Evolutionary conservation across 1,140 invertebrate species (phyloP).

Genomic region (Drosophila orosa): DNA sequence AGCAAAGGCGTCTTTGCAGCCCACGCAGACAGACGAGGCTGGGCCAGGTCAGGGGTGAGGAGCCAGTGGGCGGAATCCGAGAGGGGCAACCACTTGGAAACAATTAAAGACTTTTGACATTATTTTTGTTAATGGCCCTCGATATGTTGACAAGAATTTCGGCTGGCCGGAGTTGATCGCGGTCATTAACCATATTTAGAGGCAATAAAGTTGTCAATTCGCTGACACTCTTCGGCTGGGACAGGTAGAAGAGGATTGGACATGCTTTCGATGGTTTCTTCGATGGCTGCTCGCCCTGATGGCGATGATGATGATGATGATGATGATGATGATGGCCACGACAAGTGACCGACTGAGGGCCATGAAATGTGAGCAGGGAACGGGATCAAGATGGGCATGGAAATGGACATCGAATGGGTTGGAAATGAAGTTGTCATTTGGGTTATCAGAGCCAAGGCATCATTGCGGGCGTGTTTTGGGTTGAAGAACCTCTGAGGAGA

Average conservation of each 20-base stretch:
- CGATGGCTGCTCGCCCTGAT: slow-evolving; percentile 5
- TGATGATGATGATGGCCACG: slow-evolving; percentile 33
- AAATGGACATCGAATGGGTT: slow-evolving; percentile 41
- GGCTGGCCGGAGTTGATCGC: slow-evolving; percentile 22
- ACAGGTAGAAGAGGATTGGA: slow-evolving; percentile 36
- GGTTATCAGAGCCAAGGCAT: slow-evolving; percentile 45
- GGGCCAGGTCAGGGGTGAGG: slow-evolving; percentile 7
- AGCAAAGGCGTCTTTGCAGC: slow-evolving; percentile 52
- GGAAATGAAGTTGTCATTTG: slow-evolving; percentile 60
- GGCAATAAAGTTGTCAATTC: slow-evolving; percentile 77
- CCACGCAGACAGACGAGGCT: slow-evolving; percentile 52
- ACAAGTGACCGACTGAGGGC: slow-evolving; percentile 23
- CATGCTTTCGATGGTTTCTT: slow-evolving; percentile 65
- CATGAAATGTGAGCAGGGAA: slow-evolving; percentile 47
- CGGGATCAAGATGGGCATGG: slow-evolving; percentile 32
- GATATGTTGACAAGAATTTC: slow-evolving; percentile 56
- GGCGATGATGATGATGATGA: slow-evolving; percentile 1
- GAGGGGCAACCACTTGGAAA: slow-evolving; percentile 57
- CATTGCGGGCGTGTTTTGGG: slow-evolving; percentile 5
- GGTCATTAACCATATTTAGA: slow-evolving; percentile 78
- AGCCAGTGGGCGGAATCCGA: slow-evolving; percentile 25
- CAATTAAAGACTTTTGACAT: slow-evolving; percentile 77
- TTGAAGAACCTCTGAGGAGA: slow-evolving; percentile 43
- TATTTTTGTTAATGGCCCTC: slow-evolving; percentile 67
- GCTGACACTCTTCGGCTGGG: slow-evolving; percentile 38